These are phyloP conservation scores for Theonella swinhoei DNA, from an alignment of 37 sponge, comb jelly and placozoan genomes.

Conservation along the genomic window DNA sequence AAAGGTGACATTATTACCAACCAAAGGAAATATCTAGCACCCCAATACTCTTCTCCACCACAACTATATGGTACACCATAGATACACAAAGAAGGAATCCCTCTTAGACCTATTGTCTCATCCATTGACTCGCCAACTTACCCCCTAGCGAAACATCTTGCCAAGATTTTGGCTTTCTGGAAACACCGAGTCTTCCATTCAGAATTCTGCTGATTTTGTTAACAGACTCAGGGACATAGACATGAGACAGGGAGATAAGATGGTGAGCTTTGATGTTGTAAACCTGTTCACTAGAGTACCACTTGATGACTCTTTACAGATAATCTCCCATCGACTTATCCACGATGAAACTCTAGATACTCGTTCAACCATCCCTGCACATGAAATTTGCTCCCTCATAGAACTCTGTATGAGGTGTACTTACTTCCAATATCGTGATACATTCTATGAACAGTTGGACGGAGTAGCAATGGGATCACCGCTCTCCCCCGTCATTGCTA, in stretches of 20 bases:
- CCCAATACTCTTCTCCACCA: background rate
- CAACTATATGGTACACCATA: background rate
- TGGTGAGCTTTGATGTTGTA: too few species aligned
- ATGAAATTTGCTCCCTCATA: too few species aligned
- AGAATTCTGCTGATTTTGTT: too few species aligned
- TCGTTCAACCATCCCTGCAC: too few species aligned
- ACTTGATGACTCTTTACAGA: too few species aligned
- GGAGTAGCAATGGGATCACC: conserved; percentile 46
- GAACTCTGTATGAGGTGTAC: conserved; percentile 17
- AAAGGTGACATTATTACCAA: background rate
- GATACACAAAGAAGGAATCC: background rate
- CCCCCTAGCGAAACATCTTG: background rate
- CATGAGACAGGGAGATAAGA: too few species aligned
- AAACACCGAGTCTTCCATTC: too few species aligned
- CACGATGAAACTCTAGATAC: too few species aligned
- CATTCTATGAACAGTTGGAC: background rate
- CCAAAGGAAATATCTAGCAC: background rate
- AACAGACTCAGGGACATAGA: too few species aligned
- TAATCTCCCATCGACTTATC: too few species aligned
- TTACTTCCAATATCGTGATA: conserved; percentile 3
- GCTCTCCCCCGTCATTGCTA: conserved; percentile 34
- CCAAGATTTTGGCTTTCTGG: background rate
- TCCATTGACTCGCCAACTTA: conserved; percentile 10
- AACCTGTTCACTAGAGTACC: too few species aligned
- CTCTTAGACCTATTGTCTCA: conserved; percentile 4